Evolutionary conservation across 2,888 invertebrate genomes (phyloP).

Genomic region (Coelopa pilipes): DNA sequence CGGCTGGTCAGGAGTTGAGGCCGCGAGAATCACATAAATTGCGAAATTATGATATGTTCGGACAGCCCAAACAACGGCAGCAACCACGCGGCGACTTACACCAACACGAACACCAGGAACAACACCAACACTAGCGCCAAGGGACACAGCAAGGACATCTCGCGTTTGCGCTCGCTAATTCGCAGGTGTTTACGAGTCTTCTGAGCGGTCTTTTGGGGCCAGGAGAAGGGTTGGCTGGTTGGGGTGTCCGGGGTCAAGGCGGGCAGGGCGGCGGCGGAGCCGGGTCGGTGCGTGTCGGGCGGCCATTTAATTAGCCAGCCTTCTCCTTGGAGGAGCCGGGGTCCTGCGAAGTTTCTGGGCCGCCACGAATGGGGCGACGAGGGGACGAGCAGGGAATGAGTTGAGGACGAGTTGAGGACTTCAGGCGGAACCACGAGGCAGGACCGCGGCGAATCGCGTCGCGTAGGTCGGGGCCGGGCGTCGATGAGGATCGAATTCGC

Average conservation of each 20-base stretch:
- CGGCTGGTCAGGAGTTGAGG: no score
- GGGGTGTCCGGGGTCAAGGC: not conserved
- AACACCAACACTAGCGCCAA: not conserved
- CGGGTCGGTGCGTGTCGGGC: not conserved
- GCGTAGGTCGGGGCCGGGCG: not conserved
- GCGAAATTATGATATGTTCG: not conserved
- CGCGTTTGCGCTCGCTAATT: not conserved
- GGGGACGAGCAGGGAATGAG: no score
- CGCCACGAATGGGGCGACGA: no score
- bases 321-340: not conserved
- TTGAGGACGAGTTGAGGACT: no score
- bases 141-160: conserved; percentile 5
- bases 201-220: no score
- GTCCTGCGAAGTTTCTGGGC: no score
- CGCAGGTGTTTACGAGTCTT: conserved; percentile 14
- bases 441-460: not conserved
- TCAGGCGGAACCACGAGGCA: no score
- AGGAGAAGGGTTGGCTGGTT: no score
- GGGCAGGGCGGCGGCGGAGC: not conserved
- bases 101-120: not conserved
- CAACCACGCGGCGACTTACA: not conserved
- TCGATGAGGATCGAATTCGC: not conserved
- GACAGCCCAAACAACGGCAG: not conserved
- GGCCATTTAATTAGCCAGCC: conserved; percentile 11
- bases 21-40: not conserved